Conservation (phyloP, 2,113 vertebrate species). For the Lepus europaeus region DNA sequence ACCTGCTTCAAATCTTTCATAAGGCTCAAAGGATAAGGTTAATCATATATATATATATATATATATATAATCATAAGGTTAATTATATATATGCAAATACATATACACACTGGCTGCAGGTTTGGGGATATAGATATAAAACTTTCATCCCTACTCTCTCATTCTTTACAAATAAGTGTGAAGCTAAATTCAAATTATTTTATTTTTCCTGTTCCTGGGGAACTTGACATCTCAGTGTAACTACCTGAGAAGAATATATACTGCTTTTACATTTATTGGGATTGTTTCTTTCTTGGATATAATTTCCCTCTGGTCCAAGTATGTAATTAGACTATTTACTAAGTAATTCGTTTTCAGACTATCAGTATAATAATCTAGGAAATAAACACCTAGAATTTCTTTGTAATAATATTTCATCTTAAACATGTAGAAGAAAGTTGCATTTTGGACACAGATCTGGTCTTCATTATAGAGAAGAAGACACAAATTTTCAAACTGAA, state of each 20-base stretch:
- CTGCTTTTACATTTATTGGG: background rate
- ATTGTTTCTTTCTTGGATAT: conserved; percentile 41
- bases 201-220: background rate
- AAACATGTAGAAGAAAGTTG: conserved; percentile 45
- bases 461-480: background rate
- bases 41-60: background rate
- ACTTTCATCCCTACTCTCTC: background rate
- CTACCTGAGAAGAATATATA: conserved; percentile 15
- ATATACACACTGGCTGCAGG: background rate
- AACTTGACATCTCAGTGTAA: background rate
- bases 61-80: background rate
- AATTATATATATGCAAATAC: background rate
- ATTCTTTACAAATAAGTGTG: conserved; percentile 22
- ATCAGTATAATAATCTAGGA: conserved; percentile 31
- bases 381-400: conserved; percentile 4
- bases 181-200: conserved; percentile 43
- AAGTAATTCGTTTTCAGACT: conserved; percentile 23
- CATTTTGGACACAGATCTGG: background rate
- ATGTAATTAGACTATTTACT: conserved; percentile 16
- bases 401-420: conserved; percentile 47
- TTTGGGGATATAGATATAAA: background rate
- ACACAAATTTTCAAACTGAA: conserved; percentile 18
- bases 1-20: background rate
- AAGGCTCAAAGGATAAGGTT: background rate
- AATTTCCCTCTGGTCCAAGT: conserved; percentile 50